phyloP scores from a whole-genome alignment of 1,140 invertebrate genomes.

The roundworm (Caenorhabditis elegans) region WBcel235 BX284605.5:5569501-5570000 shows the following conservation, averaged over 20 bases:
- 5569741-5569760: background rate
- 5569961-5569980: too few species aligned
- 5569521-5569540: too few species aligned
- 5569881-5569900: too few species aligned
- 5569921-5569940: too few species aligned
- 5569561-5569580: conserved; percentile 15
- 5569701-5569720: background rate
- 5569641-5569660: background rate
- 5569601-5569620: background rate
- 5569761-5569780: background rate
- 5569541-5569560: conserved; percentile 28
- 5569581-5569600: background rate
- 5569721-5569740: background rate
- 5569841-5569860: too few species aligned
- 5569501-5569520: too few species aligned
- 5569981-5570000: too few species aligned
- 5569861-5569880: too few species aligned
- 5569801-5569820: background rate
- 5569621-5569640: background rate
- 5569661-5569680: background rate
- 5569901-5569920: too few species aligned
- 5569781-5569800: background rate
- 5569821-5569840: too few species aligned
- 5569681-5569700: background rate
- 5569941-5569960: too few species aligned